These are phyloP conservation scores for Oeneis ivallda DNA, from an alignment of 2,888 invertebrate species.

Conservation along the genomic window DNA sequence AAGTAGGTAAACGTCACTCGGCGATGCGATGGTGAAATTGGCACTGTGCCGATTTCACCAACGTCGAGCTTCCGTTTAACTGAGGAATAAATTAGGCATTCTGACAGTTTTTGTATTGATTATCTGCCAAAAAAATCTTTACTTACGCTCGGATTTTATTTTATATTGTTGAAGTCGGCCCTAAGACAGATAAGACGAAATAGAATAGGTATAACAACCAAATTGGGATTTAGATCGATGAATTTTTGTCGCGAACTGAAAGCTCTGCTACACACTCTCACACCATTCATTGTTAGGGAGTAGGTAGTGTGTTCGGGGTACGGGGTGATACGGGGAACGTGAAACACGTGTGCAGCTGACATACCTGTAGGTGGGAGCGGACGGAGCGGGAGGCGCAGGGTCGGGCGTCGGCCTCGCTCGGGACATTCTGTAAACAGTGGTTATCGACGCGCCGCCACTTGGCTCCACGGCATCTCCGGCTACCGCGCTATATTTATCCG, in stretches of 20 bases:
- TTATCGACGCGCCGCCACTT: constrained; percentile 78
- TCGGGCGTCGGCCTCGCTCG: constrained; percentile 58
- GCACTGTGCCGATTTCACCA: no score
- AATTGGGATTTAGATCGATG: not conserved
- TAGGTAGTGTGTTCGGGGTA: no score
- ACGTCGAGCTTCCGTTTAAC: no score
- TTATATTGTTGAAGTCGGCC: no score
- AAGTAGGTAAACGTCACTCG: no score
- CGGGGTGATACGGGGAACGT: constrained; percentile 59
- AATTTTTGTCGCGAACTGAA: not conserved
- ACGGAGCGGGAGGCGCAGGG: constrained; percentile 75
- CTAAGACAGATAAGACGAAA: no score
- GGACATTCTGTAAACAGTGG: constrained; percentile 74
- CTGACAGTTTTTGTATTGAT: no score
- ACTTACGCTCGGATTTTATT: no score
- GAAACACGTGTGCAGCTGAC: constrained; percentile 62
- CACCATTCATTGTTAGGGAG: constrained; percentile 56
- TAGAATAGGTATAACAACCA: no score
- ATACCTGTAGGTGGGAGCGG: constrained; percentile 72
- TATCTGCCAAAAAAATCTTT: no score
- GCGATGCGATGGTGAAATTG: no score
- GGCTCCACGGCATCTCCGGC: constrained; percentile 74
- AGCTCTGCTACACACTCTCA: constrained; percentile 41
- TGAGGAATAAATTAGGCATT: no score
- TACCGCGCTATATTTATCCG: constrained; percentile 78